Evolutionary conservation across 2,797 vertebrate species (phyloP), one percentile per base, ranked within the genome.

Genomic region (Discoglossus pictus): DNA sequence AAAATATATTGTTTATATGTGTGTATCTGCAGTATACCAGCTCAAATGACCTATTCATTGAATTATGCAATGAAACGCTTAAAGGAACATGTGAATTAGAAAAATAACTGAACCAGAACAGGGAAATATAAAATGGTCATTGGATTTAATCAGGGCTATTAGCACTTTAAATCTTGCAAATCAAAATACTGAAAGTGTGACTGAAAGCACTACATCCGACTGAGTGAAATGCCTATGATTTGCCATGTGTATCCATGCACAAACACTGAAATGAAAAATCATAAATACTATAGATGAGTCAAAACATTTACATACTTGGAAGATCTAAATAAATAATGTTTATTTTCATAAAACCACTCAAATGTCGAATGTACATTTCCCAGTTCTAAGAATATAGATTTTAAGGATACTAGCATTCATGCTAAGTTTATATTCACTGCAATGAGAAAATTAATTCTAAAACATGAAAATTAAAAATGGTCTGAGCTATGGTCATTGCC

Each of bases 81-180:
- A 31, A 16, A 12, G 9, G 12, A 25, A 38, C 31, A 17, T 23
- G 18, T 52, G 12, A 51, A 51, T 52, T 40, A 51, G 15, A 50
- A 51, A 23, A 31, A 40, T n/a, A 40, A 63, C 15, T 52, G 35
- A 63, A 51, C 35, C 46, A 63, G 47, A 52, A 63, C 35, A 21
- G 35, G 18, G 46, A 50, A 51, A 51, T 52, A 15, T 63, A 48
- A 51, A 4, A 39, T 9, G 12, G 35, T 13, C 47, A 51, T 42
- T 52, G 20, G 16, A 52, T 39, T 11, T 31, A 51, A 51, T 51
- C 48, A 31, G 27, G 8, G 27, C 27, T 8, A 51, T 24, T 51
- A 51, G 17, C 10, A 15, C 24, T 51, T 51, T 34, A 51, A 31
- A 16, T 4, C 24, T 51, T 34, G 21, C 25, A 51, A 46, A 7